These are phyloP conservation scores for Orchesellides sinensis DNA, from an alignment of 2,888 invertebrate species.

Conservation along the genomic window DNA sequence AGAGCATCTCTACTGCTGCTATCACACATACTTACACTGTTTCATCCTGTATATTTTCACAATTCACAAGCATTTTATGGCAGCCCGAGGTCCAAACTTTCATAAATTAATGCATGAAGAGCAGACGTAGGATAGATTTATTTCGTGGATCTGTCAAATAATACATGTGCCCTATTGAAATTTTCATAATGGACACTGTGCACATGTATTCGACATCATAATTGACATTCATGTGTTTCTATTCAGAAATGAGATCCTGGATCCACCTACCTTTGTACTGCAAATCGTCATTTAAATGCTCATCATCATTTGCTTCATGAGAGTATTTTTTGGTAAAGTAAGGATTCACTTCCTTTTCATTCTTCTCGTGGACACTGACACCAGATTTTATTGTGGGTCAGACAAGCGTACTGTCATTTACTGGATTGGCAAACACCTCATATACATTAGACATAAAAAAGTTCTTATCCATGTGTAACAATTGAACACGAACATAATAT, in stretches of 20 bases:
- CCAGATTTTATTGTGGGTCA: too few relatives aligned
- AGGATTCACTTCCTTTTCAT: not conserved
- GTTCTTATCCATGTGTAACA: too few relatives aligned
- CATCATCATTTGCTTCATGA: not conserved
- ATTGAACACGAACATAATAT: too few relatives aligned
- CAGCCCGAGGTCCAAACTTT: not conserved
- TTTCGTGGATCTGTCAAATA: constrained; percentile 18
- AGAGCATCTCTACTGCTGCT: not conserved
- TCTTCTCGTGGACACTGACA: too few relatives aligned
- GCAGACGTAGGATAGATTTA: not conserved
- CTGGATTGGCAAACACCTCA: too few relatives aligned
- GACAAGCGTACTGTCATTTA: too few relatives aligned
- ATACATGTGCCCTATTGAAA: constrained; percentile 3
- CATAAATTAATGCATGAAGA: not conserved
- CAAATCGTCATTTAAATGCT: constrained; percentile 7
- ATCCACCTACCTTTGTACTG: constrained; percentile 5
- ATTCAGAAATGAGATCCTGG: not conserved
- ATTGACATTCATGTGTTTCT: constrained; percentile 1
- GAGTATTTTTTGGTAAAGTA: not conserved
- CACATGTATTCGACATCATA: not conserved
- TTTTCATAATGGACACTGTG: not conserved
- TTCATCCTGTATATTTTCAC: not conserved
- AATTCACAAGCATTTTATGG: not conserved
- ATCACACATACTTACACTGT: not conserved
- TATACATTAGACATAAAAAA: too few relatives aligned